Base-by-base conservation (phyloP, 2,888 invertebrate genomes). In the Hydrotaea diabolus region DNA sequence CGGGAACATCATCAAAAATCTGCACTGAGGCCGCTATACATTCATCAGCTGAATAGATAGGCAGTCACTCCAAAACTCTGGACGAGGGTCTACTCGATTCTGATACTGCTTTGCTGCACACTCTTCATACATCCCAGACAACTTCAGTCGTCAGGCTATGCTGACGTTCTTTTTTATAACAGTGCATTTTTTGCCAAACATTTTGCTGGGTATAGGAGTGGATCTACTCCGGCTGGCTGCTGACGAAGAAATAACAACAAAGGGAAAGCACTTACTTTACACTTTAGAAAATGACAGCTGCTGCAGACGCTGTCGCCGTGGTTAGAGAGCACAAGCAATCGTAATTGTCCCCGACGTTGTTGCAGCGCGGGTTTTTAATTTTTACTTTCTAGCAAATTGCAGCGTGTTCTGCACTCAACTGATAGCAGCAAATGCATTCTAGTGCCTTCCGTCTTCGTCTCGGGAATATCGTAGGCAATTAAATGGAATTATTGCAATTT, bases 401-500 rank as follows among this genome's bases (percentile, higher is more conserved):
- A 23, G 23, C 57, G 57, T 23, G 11, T 57, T 23, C 7, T 55
- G 1, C 55, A 21, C 55, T 26, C 49, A 2, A 15, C 26, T 59
- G 59, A 59, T 57, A 59, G 15, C 59, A 49, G n/a, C 31, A n/a
- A 49, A 59, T 59, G 59, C 23, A 1, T 23, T 15, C 19, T 31
- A 7, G 15, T 59, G 23, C 7, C 59, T 59, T 5, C 59, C 59
- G 31, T 23, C 23, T 5, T 8, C 13, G 2, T 13, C 26, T 9
- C 7, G 59, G 59, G 26, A 59, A 59, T 59, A 59, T 23, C 15
- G 59, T 15, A 4, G 9, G 80, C 69, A 80, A 80, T 80, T 80
- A 75, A 59, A 69, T 55, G 59, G 64, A 75, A 62, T 75, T 57
- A 69, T 59, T 66, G 73, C 74, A 80, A 80, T 80, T 74, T 66